These are phyloP conservation scores for Pocota personata DNA, from an alignment of 2,888 invertebrate species.

Conservation along the genomic window DNA sequence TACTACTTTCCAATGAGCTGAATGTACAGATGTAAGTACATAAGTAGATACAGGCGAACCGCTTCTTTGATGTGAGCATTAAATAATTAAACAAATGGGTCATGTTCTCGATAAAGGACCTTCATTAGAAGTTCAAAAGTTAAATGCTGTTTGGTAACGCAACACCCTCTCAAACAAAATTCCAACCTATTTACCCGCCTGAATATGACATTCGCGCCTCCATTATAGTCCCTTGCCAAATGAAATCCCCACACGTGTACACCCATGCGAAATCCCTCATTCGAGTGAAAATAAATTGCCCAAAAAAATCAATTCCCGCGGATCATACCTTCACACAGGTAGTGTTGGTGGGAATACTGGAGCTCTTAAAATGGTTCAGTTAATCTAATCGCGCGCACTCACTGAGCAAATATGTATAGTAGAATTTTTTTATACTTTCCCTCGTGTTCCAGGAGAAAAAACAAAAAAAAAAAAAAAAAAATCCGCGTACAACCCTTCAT, in stretches of 20 bases:
- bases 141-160: slow-evolving; percentile 22
- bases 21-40: no score
- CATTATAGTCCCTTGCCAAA: not conserved
- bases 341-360: not conserved
- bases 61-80: not conserved
- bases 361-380: slow-evolving; percentile 36
- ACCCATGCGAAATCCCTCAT: not conserved
- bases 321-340: slow-evolving; percentile 29
- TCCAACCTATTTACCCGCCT: not conserved
- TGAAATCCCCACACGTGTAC: not conserved
- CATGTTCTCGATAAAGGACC: not conserved
- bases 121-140: slow-evolving; percentile 45
- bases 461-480: not conserved
- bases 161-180: not conserved
- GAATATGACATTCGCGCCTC: slow-evolving; percentile 37
- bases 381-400: slow-evolving; percentile 55
- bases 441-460: not conserved
- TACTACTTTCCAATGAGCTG: no score
- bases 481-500: slow-evolving; percentile 38
- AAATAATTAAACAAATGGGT: slow-evolving; percentile 11
- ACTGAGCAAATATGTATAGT: slow-evolving; percentile 12
- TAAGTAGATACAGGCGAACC: not conserved
- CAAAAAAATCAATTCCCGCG: slow-evolving; percentile 51
- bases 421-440: slow-evolving; percentile 11
- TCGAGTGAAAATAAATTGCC: slow-evolving; percentile 26